Evolutionary conservation across 2,797 vertebrate species (phyloP).

Genomic region (Gambelia wislizenii): DNA sequence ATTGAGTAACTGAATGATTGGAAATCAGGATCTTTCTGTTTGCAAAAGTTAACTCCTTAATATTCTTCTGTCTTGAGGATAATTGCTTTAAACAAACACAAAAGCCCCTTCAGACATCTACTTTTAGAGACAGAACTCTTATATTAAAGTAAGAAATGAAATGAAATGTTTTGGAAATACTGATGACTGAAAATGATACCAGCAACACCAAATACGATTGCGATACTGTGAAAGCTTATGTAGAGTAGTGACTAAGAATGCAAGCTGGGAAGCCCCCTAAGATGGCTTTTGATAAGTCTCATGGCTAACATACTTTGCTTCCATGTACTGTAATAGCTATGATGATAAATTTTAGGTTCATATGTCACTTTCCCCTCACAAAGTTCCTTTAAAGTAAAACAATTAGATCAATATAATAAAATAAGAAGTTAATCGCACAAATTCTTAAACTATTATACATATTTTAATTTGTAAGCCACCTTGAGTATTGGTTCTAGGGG

Average conservation of each 20-base stretch:
- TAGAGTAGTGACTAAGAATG: not conserved
- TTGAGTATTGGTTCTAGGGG: no score
- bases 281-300: not conserved
- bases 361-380: not conserved
- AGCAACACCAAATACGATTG: not conserved
- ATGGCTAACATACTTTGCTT: not conserved
- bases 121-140: not conserved
- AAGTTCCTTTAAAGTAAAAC: not conserved
- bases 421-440: not conserved
- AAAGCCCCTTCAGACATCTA: not conserved
- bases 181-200: not conserved
- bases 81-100: not conserved
- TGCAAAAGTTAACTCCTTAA: not conserved
- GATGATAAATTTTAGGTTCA: not conserved
- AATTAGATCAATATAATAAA: not conserved
- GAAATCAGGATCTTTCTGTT: not conserved
- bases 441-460: not conserved
- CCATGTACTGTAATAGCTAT: not conserved
- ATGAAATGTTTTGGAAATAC: slow-evolving; percentile 7
- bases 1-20: no score
- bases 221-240: not conserved
- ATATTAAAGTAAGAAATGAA: not conserved
- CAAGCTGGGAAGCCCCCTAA: not conserved
- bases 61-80: not conserved
- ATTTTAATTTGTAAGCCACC: no score